Percentiles rank a stretch among this genome's conserved stretches.
These are phyloP conservation scores for Engraulis encrasicolus DNA, from an alignment of 2,113 vertebrate genomes.

Conservation along the genomic window DNA sequence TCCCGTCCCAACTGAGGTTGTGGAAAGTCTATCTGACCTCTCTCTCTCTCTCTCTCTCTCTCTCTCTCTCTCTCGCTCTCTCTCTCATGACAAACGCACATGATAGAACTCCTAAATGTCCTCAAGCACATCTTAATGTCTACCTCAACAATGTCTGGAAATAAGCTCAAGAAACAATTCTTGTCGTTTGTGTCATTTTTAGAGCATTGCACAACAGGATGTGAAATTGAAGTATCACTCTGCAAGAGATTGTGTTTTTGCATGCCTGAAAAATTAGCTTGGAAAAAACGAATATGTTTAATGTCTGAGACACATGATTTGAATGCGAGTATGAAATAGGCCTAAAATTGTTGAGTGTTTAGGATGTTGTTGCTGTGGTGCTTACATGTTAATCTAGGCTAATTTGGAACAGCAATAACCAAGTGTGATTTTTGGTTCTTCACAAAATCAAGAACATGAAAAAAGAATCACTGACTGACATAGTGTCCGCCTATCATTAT, in stretches of 20 bases:
- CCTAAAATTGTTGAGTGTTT: background rate
- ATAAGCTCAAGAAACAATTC: background rate
- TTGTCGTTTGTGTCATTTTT: background rate
- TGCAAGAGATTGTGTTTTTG: background rate
- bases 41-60: background rate
- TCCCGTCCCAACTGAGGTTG: too few relatives aligned
- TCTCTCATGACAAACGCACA: constrained; percentile 12
- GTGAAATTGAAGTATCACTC: background rate
- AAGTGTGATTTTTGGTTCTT: background rate
- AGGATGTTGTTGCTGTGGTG: background rate
- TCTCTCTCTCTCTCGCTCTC: constrained; percentile 10
- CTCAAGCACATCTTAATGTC: constrained; percentile 9
- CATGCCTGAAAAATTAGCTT: background rate
- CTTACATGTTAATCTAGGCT: background rate
- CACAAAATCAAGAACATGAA: background rate
- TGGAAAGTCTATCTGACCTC: too few relatives aligned
- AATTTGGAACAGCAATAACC: background rate
- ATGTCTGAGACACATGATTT: background rate
- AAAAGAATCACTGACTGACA: background rate
- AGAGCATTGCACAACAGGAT: background rate
- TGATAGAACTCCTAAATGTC: constrained; percentile 8
- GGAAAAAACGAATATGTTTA: background rate
- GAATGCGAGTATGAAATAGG: background rate
- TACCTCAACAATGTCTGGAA: constrained; percentile 6
- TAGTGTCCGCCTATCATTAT: background rate